Conservation (phyloP, 2,113 vertebrate genomes). For the Clupea harengus region DNA sequence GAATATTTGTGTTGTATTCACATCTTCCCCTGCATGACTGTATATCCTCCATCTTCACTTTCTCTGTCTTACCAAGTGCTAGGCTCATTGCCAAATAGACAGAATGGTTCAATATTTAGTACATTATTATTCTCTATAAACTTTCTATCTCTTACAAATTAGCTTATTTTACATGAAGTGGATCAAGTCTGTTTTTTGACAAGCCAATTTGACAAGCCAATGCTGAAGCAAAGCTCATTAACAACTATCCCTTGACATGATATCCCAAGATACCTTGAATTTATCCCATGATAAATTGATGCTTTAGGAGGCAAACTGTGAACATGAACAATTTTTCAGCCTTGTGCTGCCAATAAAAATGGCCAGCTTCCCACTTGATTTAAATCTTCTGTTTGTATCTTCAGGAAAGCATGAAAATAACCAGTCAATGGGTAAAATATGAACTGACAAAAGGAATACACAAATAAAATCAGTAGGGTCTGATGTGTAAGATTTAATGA, state of each 20-base stretch:
- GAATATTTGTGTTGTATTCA: not conserved
- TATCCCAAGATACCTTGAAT: too few species aligned
- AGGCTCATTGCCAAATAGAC: not conserved
- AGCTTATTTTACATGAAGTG: not conserved
- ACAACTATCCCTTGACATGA: too few species aligned
- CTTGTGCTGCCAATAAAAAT: too few species aligned
- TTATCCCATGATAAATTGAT: too few species aligned
- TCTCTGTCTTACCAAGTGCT: not conserved
- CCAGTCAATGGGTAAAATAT: not conserved
- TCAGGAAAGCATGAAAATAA: not conserved
- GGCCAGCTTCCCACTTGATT: not conserved
- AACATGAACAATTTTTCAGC: not conserved
- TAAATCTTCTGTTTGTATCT: not conserved
- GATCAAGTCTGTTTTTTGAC: too few species aligned
- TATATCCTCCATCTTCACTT: not conserved
- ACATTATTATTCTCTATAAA: not conserved
- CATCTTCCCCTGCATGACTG: not conserved
- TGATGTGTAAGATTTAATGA: not conserved
- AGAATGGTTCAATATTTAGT: not conserved
- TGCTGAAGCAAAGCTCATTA: too few species aligned
- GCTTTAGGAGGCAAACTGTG: not conserved
- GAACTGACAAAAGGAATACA: not conserved
- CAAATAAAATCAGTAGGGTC: not conserved
- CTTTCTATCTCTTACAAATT: not conserved
- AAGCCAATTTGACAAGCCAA: too few species aligned